phyloP scores from a whole-genome alignment of 35 echinoderm and acorn worm genomes.

The Lytechinus pictus region DNA sequence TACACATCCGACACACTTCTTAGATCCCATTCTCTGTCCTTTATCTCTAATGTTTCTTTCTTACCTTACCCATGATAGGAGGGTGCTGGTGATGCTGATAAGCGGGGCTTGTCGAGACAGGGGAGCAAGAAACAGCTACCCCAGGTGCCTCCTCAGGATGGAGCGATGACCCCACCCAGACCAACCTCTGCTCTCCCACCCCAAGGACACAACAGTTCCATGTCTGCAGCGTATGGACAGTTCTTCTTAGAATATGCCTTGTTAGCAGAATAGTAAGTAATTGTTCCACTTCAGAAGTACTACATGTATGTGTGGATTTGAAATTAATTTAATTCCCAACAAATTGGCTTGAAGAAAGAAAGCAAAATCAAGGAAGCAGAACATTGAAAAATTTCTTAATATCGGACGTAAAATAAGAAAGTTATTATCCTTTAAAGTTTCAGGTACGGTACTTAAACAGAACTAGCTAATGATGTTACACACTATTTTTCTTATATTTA shows the following conservation, averaged over 20 bases:
- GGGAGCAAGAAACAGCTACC: conserved; percentile 78
- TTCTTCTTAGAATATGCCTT: conserved; percentile 96
- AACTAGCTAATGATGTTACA: no score
- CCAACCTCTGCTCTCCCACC: background rate
- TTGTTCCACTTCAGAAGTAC: background rate
- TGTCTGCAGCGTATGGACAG: conserved; percentile 78
- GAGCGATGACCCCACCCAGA: conserved; percentile 6
- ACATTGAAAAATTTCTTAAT: no score
- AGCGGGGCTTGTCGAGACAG: conserved; percentile 23
- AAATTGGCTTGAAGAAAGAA: no score
- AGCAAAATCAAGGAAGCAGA: no score
- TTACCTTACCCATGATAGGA: background rate
- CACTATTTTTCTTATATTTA: no score
- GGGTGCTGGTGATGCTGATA: background rate
- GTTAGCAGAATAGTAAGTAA: conserved; percentile 95
- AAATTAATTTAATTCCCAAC: no score
- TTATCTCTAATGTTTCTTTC: background rate
- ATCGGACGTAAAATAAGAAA: no score
- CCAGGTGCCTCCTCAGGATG: conserved; percentile 54
- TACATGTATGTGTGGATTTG: no score
- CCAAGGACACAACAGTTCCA: conserved; percentile 55
- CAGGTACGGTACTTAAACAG: no score
- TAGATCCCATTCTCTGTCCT: background rate
- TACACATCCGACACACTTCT: conserved; percentile 28
- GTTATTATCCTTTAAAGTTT: no score